phyloP scores from a whole-genome alignment of 1,140 invertebrate species.

The Lepidostoma basale region DNA sequence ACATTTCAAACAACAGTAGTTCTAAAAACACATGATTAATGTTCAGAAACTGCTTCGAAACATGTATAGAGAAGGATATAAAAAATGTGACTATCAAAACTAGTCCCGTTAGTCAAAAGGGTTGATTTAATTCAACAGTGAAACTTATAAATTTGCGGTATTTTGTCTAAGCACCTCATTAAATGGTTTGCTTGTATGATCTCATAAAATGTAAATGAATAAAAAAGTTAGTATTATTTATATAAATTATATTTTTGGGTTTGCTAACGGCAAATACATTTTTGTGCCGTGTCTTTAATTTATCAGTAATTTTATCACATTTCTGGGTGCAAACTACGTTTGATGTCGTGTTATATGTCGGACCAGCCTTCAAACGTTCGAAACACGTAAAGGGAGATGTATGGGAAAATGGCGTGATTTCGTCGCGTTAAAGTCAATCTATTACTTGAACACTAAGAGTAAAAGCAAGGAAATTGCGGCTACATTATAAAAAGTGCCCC shows the following conservation, averaged over 20 bases:
- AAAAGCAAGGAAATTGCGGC: not conserved
- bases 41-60: not conserved
- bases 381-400: slow-evolving; percentile 37
- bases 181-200: too few species aligned
- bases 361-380: slow-evolving; percentile 32
- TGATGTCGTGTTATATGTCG: slow-evolving; percentile 11
- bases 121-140: too few species aligned
- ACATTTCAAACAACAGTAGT: not conserved
- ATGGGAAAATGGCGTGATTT: slow-evolving; percentile 41
- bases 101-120: too few species aligned
- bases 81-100: too few species aligned
- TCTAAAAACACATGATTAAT: not conserved
- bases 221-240: too few species aligned
- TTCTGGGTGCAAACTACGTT: not conserved
- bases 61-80: too few species aligned
- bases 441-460: not conserved
- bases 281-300: too few species aligned
- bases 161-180: too few species aligned
- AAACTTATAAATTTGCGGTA: too few species aligned
- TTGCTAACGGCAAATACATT: too few species aligned
- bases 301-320: not conserved
- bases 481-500: not conserved
- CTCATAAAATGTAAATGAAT: too few species aligned
- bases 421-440: slow-evolving; percentile 29
- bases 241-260: too few species aligned